A percentile compares a stretch with the other conserved stretches of the same genome.
Conservation (phyloP, 2,113 vertebrate species). For the Anolis carolinensis region DNA sequence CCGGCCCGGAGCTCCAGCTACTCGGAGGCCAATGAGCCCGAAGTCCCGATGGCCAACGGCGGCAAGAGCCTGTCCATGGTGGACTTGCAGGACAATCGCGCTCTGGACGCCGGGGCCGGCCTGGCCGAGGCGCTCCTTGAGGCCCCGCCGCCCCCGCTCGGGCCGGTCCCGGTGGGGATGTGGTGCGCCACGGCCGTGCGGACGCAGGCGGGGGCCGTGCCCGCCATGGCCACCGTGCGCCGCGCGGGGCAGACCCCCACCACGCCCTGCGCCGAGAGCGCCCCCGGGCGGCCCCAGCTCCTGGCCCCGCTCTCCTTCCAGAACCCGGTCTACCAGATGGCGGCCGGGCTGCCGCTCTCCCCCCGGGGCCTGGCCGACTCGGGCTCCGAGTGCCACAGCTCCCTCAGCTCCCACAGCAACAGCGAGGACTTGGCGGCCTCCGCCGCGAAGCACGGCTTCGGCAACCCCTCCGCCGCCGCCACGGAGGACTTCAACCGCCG, state of each 20-base stretch:
- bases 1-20: slow-evolving; percentile 97
- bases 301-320: slow-evolving; percentile 96
- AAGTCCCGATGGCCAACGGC: slow-evolving; percentile 92
- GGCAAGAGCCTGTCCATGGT: slow-evolving; percentile 98
- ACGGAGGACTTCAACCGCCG: slow-evolving; percentile 86
- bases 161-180: slow-evolving; percentile 68
- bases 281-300: slow-evolving; percentile 89
- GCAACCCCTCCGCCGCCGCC: slow-evolving; percentile 68
- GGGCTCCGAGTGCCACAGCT: slow-evolving; percentile 96
- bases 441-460: slow-evolving; percentile 81
- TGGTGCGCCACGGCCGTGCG: slow-evolving; percentile 80
- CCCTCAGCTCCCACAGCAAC: slow-evolving; percentile 97
- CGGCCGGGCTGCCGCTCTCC: slow-evolving; percentile 90
- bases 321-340: slow-evolving; percentile 99
- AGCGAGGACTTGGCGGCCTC: slow-evolving; percentile 84
- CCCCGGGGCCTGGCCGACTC: slow-evolving; percentile 91
- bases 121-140: slow-evolving; percentile 79
- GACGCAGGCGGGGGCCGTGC: slow-evolving; percentile 77
- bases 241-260: slow-evolving; percentile 85
- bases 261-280: slow-evolving; percentile 80
- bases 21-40: slow-evolving; percentile 96
- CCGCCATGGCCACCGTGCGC: slow-evolving; percentile 85
- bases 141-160: too few species aligned
- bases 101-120: slow-evolving; percentile 80
- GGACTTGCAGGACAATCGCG: slow-evolving; percentile 93